Evolutionary conservation across 2,797 vertebrate genomes (phyloP), one percentile per base, ranked within the genome.

Genomic region (Galago senegalensis): DNA sequence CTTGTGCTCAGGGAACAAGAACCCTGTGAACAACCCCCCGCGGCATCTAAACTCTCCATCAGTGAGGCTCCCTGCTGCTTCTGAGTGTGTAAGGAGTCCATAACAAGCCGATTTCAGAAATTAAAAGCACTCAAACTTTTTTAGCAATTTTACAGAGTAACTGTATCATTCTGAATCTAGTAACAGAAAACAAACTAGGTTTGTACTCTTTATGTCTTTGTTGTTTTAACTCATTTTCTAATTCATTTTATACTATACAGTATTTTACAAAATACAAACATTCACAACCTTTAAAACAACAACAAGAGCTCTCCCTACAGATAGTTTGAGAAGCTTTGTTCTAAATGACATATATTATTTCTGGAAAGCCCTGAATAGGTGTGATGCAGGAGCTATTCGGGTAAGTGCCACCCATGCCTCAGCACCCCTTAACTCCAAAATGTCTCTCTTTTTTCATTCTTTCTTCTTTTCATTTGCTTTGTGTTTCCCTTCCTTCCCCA

Each of bases 201-300:
- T 46, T 73, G 40, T 61, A 60, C 27, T 61, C 21, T 8, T 49
- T 29, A 46, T 25, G 21, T n/a, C 31, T 86, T 81, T 79, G 12
- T 60, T 87, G 73, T 70, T 81, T 70, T 56, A 23, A 53, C 67
- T 60, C 49, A 89, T 37, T 80, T 84, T 80, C 31, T 43, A 82
- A 76, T 34, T 84, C 8, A 73, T 49, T 81, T 56, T 67, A 72
- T 43, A 88, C 77, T 56, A 5, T 67, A 89, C n/a, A 8, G 8
- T 9, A 10, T 77, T 91, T 87, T 87, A 79, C 23, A 92, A 97
- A 92, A 86, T 60, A 89, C 34, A 93, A 85, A 89, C 12, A 79
- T 46, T 63, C 27, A 67, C 34, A 76, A 56, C 58, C 63, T 89
- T 80, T 80, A 56, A 86, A 84, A 77, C 76, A 84, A 60, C 8